Evolutionary conservation across 1,140 invertebrate genomes (phyloP), one percentile per base, ranked within the genome.

Genomic region (Arion vulgaris): DNA sequence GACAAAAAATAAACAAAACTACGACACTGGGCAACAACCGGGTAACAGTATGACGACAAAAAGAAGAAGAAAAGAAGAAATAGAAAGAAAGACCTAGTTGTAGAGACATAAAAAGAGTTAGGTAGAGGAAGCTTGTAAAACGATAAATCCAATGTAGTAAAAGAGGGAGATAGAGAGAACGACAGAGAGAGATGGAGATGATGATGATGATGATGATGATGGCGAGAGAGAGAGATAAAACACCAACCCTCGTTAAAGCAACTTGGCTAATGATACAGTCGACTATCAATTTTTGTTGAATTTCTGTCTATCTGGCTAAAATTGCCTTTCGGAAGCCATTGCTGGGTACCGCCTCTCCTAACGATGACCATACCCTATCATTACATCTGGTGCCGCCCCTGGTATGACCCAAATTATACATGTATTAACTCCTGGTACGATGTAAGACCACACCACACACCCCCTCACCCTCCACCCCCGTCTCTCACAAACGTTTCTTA

Each of bases 251-350:
- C 62, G 62, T 66, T 66, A 66, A 32, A 66, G 62, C n/a, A 66
- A 66, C n/a, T 32, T 28, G 11, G 62, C 28, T 66, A 66, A 66
- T 66, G 62, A 66, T 23, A 66, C 62, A 2, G 11, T 66, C 1
- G 62, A 32, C 28, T 66, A 32, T 66, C 62, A 28, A 15, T 57
- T 45, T 66, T 32, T 66, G 28, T 66, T 32, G n/a, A 32, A 66
- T 32, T 66, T 66, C 28, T 32, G 62, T 66, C 62, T 66, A 66
- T 19, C 19, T 32, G 7, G 62, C 62, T 13, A 66, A 17, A 32
- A 66, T 66, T 66, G 28, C 62, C 62, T 28, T 66, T 66, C 62
- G 62, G 62, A 66, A 66, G 32, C 62, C 62, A 66, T 66, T 66
- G 11, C 62, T 32, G 7, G 28, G 62, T 17, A 0, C 62, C 62